Percentiles rank a stretch among this genome's conserved stretches.
Conservation (phyloP, 2,113 vertebrate genomes). For the Oophaga pumilio region DNA sequence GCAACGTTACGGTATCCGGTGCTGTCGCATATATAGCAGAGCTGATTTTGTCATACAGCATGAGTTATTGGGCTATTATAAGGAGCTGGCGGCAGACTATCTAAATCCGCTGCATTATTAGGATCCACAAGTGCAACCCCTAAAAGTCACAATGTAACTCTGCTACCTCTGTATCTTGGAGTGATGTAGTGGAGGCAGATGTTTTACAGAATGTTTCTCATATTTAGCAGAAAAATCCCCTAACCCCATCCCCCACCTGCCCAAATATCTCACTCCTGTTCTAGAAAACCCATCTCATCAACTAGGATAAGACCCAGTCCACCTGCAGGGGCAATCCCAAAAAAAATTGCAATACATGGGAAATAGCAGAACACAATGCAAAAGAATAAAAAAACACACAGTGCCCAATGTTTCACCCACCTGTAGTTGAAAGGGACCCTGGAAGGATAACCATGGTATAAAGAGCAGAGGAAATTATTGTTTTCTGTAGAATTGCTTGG, state of each 20-base stretch:
- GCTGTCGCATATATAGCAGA: not conserved
- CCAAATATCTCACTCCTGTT: not conserved
- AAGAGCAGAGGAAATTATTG: not conserved
- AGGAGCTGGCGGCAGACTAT: not conserved
- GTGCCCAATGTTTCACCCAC: not conserved
- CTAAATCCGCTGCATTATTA: no score
- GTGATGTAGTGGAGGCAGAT: not conserved
- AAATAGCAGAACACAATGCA: not conserved
- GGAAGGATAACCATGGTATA: not conserved
- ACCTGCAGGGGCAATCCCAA: not conserved
- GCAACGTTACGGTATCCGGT: not conserved
- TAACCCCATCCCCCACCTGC: not conserved
- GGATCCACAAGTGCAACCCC: not conserved
- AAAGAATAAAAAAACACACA: not conserved
- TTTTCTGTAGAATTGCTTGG: not conserved
- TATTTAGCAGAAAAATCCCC: not conserved
- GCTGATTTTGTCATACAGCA: not conserved
- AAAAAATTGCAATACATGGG: not conserved
- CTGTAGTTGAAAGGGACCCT: slow-evolving; percentile 10
- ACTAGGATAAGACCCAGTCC: not conserved
- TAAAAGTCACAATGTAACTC: not conserved
- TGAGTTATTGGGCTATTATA: not conserved
- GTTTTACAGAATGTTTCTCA: not conserved
- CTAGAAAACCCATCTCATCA: not conserved
- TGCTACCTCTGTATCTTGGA: no score